Base-by-base conservation (phyloP, 2,888 invertebrate genomes). In the Erebia palarica region DNA sequence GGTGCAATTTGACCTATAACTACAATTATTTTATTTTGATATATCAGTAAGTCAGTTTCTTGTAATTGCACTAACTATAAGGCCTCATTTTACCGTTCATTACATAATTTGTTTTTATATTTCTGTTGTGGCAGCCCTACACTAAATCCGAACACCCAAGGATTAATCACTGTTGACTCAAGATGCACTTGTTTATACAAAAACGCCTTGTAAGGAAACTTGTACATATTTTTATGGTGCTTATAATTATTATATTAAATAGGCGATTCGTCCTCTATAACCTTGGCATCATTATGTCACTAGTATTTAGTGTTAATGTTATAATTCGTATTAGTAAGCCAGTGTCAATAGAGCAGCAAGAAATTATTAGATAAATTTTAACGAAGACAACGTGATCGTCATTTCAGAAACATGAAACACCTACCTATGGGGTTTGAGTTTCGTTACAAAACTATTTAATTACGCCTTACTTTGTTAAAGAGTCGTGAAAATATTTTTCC, bases 211-310 rank as follows among this genome's bases (percentile, higher is more conserved):
- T 76, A 76, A 75, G 79, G 79, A 77, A 78, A 73, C 70, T 69
- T 69, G 72, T 70, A n/a, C n/a, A n/a, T n/a, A 65, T 65, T 72
- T 70, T 75, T 49, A 21, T 61, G 55, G 65, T 71, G 60, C 16
- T 67, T 61, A 44, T 66, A 66, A 10, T 55, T 55, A 65, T 53
- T 27, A n/a, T 27, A 61, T 66, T 71, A 53, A 71, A 70, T 69
- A 74, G 71, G 60, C 66, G 65, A 70, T 72, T 70, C 69, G 69
- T 71, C 68, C 69, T 57, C 69, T 68, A 58, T 65, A 76, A 75
- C 88, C 88, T 87, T 85, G 86, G 78, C 87, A 83, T 80, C 80
- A 77, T 84, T 86, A 82, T 81, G 81, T 78, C 76, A 60, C 66
- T 75, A 76, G 76, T 74, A 78, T 72, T 84, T 81, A 81, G 79